Evolutionary conservation across 2,113 vertebrate genomes (phyloP).

Genomic region (Probosciger aterrimus): DNA sequence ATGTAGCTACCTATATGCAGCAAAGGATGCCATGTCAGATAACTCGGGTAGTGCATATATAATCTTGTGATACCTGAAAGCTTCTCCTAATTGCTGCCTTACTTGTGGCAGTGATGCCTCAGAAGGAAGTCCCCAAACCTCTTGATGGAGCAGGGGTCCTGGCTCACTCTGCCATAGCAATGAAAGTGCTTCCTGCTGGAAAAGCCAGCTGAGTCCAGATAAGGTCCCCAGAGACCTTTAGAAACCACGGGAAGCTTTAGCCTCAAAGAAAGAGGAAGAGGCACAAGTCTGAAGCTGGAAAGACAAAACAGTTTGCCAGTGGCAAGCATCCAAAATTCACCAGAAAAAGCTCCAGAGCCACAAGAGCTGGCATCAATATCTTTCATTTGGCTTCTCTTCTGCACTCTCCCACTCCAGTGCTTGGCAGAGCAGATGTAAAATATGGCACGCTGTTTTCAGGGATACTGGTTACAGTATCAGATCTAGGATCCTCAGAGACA

Average conservation of each 20-base stretch:
- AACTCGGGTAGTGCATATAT: neutral
- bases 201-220: neutral
- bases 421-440: neutral
- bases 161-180: neutral
- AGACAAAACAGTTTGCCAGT: neutral
- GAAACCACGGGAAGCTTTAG: neutral
- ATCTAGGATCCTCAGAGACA: no score
- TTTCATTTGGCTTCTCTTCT: neutral
- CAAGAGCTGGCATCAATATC: neutral
- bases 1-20: neutral
- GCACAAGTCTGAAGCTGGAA: neutral
- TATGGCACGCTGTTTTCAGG: fast-evolving
- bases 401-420: neutral
- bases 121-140: neutral
- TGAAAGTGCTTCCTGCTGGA: neutral
- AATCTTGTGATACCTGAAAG: neutral
- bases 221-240: neutral
- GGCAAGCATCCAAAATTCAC: neutral
- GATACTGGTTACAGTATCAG: neutral
- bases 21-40: neutral
- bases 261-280: neutral
- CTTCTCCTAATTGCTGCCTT: neutral
- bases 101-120: neutral
- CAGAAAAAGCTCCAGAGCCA: fast-evolving
- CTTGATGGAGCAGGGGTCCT: neutral